phyloP scores from a whole-genome alignment of 2,797 vertebrate species.

The Channa striata region DNA sequence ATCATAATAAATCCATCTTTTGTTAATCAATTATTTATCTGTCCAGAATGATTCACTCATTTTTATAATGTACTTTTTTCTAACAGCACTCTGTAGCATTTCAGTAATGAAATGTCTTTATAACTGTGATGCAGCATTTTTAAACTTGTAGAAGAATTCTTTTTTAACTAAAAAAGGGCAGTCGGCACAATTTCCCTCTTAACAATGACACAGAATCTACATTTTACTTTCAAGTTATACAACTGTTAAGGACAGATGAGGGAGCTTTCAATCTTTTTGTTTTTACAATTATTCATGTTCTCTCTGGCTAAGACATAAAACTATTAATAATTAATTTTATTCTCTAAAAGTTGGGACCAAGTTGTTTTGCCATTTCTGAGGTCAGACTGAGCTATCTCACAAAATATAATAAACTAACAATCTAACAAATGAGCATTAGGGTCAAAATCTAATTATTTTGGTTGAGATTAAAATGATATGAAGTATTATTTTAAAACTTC shows the following conservation, averaged over 20 bases:
- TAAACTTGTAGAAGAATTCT: background rate
- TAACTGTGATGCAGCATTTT: background rate
- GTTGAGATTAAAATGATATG: background rate
- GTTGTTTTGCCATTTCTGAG: background rate
- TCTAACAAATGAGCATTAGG: too few species aligned
- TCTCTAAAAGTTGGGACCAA: background rate
- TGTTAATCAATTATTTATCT: background rate
- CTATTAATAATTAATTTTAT: constrained; percentile 11
- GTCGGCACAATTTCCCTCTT: background rate
- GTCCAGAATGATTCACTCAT: background rate
- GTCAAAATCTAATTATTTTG: background rate
- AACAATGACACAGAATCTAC: background rate
- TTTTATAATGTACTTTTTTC: background rate
- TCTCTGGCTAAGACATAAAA: background rate
- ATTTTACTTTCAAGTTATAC: background rate
- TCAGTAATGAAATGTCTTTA: background rate
- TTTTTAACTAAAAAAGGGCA: background rate
- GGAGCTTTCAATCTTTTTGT: too few species aligned
- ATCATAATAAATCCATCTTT: background rate
- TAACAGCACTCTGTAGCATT: background rate
- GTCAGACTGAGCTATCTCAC: background rate
- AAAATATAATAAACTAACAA: too few species aligned
- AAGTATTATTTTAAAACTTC: background rate
- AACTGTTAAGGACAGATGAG: background rate
- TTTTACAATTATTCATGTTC: background rate